Evolutionary conservation across 1,140 invertebrate species (phyloP), one percentile per base, ranked within the genome.

Genomic region (Copidosoma floridanum): DNA sequence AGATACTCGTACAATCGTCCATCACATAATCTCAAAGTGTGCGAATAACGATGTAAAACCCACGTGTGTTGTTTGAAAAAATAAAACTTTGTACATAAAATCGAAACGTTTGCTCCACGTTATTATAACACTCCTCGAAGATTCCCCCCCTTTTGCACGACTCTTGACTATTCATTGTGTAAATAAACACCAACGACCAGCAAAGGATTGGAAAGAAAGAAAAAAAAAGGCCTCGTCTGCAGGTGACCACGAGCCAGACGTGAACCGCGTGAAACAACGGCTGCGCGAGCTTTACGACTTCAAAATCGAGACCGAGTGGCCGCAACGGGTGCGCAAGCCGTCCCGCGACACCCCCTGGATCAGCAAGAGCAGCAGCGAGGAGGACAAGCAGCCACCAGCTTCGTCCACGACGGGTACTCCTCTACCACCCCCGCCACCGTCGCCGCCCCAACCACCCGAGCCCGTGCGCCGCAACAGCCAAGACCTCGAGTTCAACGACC

Each of bases 261-360:
- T 12, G 35, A 60, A 43, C 46, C 48, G 40, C 20, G 51, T 75
- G 2, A 74, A 57, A 3, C 70, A 75, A 43, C 65, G 71, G 20
- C 70, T 76, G 43, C 61, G 66, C 37, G 74, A 76, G 23, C 43
- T 77, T 0, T 77, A 77, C 51, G 73, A 77, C 37, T 70, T 77
- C 27, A 72, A 75, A 40, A 75, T 66, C 7, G 75, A 76, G 18
- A 71, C 68, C 23, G 73, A 76, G 26, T 71, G 71, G 68, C 70
- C 72, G 11, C 68, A 70, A 21, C 67, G 68, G 8, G 44, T 68
- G 2, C 57, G 48, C 2, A 54, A 63, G 8, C 50, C 64, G 1
- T 61, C 65, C 1, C 52, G 18, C 0, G 64, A 64, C 0, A 65
- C 60, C 16, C 16, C 47, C 0, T 74, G 71, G 74, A 75, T 71